Evolutionary conservation across 2,888 invertebrate species (phyloP), one percentile per base, ranked within the genome.

Genomic region (Drosophila multiciliata): DNA sequence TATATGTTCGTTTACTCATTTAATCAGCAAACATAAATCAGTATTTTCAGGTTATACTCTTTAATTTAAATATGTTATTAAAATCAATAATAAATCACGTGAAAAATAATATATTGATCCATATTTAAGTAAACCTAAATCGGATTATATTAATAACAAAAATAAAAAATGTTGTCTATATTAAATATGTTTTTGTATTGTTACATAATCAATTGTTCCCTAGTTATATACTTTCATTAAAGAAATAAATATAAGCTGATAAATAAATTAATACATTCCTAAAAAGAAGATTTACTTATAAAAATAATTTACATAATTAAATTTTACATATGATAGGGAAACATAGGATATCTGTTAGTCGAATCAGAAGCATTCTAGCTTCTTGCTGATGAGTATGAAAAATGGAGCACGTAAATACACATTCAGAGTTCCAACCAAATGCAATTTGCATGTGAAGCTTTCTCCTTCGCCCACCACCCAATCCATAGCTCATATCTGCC

Each of bases 361-460:
- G 20, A 5, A 20, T 1, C n/a, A 12, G 7, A 36, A 45, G 23
- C 23, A 23, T 57, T 61, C 33, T 17, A 35, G 58, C 29, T 45
- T 35, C 26, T 23, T 68, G 45, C 23, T 67, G 76, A 54, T 79
- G 79, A 60, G 76, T 66, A 64, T 75, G 76, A 67, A 72, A 80
- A 79, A 79, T 75, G 64, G 57, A 64, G 40, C 74, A 62, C 59
- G 61, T 53, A 53, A 9, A 54, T 64, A 40, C 67, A 38, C 49
- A 67, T 60, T 50, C 57, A 26, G 60, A 67, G 33, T 52, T 40
- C 8, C 42, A 71, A n/a, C 36, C 57, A 50, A 48, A 72, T 65
- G 78, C 83, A 75, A 64, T 78, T 77, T 72, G 73, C 77, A 76
- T 73, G 64, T 55, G 23, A 49, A 23, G 61, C 23, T 36, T 35